phyloP scores from a whole-genome alignment of 2,888 invertebrate genomes.

The Tuta absoluta region DNA sequence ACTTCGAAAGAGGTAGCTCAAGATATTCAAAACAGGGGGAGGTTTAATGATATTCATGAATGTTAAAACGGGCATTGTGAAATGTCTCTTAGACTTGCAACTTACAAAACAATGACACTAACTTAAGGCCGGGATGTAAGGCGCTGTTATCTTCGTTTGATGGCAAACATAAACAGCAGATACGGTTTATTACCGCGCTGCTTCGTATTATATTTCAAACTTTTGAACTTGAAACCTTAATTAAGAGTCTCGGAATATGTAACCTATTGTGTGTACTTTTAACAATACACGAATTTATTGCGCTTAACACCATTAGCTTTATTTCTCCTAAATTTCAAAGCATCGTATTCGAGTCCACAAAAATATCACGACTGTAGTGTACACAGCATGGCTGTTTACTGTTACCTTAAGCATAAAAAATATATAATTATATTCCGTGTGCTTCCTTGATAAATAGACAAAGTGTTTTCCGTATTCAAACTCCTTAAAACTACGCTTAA shows the following conservation, averaged over 20 bases:
- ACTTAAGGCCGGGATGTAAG: constrained; percentile 74
- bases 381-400: too few relatives aligned
- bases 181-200: constrained; percentile 62
- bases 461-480: too few relatives aligned
- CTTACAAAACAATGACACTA: constrained; percentile 78
- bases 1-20: constrained; percentile 47
- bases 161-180: constrained; percentile 69
- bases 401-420: too few relatives aligned
- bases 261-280: constrained; percentile 34
- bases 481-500: too few relatives aligned
- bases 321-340: too few relatives aligned
- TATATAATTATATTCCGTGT: too few relatives aligned
- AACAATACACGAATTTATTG: too few relatives aligned
- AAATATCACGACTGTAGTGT: too few relatives aligned
- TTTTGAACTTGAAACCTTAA: constrained; percentile 57
- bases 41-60: constrained; percentile 77
- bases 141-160: constrained; percentile 71
- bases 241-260: constrained; percentile 56
- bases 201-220: constrained; percentile 64
- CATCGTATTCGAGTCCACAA: too few relatives aligned
- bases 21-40: constrained; percentile 72
- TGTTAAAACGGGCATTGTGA: constrained; percentile 71
- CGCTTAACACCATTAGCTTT: too few relatives aligned
- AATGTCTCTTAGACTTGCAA: constrained; percentile 76
- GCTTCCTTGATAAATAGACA: too few relatives aligned